A percentile compares a stretch with the other conserved stretches of the same genome.
These are phyloP conservation scores for Nemotelus nigrinus DNA, from an alignment of 2,888 invertebrate genomes.

Conservation along the genomic window DNA sequence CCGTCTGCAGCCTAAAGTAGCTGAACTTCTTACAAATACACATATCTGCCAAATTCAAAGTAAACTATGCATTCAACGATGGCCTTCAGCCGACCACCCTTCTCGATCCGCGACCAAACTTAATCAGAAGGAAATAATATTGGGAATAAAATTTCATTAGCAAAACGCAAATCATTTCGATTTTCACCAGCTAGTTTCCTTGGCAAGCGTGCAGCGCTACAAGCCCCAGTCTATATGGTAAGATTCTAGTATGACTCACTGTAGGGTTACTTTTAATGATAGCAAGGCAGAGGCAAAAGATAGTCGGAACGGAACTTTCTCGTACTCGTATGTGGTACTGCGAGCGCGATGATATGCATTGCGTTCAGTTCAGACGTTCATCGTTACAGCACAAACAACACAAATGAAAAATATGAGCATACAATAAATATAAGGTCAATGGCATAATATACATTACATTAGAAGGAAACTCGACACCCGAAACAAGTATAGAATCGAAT, in stretches of 20 bases:
- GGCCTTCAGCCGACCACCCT: neutral
- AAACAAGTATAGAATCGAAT: neutral
- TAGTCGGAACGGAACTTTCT: neutral
- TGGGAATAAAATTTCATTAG: too few species aligned
- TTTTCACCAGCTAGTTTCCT: too few species aligned
- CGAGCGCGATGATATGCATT: too few species aligned
- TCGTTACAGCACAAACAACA: neutral
- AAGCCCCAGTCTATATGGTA: neutral
- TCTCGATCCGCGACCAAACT: too few species aligned
- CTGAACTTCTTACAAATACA: too few species aligned
- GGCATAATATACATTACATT: conserved; percentile 30
- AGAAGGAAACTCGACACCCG: conserved; percentile 11
- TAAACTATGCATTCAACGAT: neutral
- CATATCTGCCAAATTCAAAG: neutral
- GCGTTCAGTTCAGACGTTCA: too few species aligned
- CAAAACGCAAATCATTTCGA: too few species aligned
- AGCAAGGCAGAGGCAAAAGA: neutral
- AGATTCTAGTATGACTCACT: neutral
- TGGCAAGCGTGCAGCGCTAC: neutral
- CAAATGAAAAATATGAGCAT: conserved; percentile 19
- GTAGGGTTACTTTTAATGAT: neutral
- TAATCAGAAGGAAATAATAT: too few species aligned
- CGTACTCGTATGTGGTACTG: neutral
- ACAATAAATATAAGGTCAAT: conserved; percentile 41
- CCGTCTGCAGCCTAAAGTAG: neutral